These are phyloP conservation scores for Megaceryle torquata DNA, from an alignment of 2,113 vertebrate species.

Conservation along the genomic window DNA sequence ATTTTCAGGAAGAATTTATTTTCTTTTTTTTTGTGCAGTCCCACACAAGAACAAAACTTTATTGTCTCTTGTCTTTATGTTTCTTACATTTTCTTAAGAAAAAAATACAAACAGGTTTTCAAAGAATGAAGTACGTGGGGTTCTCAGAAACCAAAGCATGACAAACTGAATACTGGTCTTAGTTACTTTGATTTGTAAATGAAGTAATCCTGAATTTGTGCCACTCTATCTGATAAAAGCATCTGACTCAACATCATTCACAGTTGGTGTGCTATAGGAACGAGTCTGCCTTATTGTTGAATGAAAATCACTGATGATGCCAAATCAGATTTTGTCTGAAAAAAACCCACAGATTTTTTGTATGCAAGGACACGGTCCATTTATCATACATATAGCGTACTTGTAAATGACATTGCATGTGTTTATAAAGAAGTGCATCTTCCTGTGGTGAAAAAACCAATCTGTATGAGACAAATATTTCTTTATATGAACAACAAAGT, in stretches of 20 bases:
- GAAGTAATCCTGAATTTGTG: neutral
- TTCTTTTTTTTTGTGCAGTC: neutral
- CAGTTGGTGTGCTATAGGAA: neutral
- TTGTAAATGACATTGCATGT: neutral
- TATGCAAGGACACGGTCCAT: fast-evolving
- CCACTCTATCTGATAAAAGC: neutral
- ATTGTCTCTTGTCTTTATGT: neutral
- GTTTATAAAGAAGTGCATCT: neutral
- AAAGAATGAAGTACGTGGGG: neutral
- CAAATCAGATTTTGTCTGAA: neutral
- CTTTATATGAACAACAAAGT: neutral
- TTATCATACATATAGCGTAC: neutral
- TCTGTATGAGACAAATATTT: neutral
- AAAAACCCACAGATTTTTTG: neutral
- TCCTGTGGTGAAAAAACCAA: neutral
- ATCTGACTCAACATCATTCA: neutral
- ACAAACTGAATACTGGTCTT: neutral
- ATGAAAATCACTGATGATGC: neutral
- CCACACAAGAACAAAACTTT: neutral
- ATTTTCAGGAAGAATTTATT: neutral
- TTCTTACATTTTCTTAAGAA: neutral
- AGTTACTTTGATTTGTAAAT: neutral
- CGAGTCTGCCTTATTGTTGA: neutral
- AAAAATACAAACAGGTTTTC: neutral
- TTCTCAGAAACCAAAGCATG: neutral